Conservation (phyloP, 2,113 vertebrate genomes). For the Ophiodon elongatus region DNA sequence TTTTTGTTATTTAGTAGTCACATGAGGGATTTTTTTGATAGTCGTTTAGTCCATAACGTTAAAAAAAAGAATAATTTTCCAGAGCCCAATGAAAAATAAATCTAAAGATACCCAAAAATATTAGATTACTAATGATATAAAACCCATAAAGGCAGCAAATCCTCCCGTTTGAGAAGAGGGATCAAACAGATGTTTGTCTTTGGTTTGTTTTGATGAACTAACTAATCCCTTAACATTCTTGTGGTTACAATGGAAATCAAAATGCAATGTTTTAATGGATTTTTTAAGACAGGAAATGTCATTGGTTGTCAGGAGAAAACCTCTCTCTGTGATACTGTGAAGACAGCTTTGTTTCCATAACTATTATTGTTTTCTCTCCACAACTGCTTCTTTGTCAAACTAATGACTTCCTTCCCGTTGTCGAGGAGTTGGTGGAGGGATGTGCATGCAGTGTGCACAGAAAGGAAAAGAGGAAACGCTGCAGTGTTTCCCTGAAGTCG, state of each 20-base stretch:
- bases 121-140: not conserved
- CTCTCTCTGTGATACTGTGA: slow-evolving; percentile 10
- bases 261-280: not conserved
- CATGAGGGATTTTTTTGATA: not conserved
- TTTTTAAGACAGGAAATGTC: not conserved
- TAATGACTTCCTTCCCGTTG: slow-evolving; percentile 65
- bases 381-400: slow-evolving; percentile 64
- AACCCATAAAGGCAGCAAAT: not conserved
- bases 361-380: slow-evolving; percentile 55
- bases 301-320: slow-evolving; percentile 17
- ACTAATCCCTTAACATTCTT: not conserved
- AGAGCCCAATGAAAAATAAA: not conserved
- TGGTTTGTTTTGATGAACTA: not conserved
- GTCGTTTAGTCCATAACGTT: not conserved
- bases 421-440: slow-evolving; percentile 40
- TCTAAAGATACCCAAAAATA: not conserved
- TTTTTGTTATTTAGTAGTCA: not conserved
- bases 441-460: slow-evolving; percentile 15
- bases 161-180: not conserved
- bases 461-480: slow-evolving; percentile 20
- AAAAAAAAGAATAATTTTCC: not conserved
- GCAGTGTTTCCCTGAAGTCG: slow-evolving; percentile 25
- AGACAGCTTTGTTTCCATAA: slow-evolving; percentile 49
- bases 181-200: not conserved
- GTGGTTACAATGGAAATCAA: not conserved